phyloP scores from a whole-genome alignment of 35 echinoderm and acorn worm genomes.

The Heliocidaris erythrogramma region DNA sequence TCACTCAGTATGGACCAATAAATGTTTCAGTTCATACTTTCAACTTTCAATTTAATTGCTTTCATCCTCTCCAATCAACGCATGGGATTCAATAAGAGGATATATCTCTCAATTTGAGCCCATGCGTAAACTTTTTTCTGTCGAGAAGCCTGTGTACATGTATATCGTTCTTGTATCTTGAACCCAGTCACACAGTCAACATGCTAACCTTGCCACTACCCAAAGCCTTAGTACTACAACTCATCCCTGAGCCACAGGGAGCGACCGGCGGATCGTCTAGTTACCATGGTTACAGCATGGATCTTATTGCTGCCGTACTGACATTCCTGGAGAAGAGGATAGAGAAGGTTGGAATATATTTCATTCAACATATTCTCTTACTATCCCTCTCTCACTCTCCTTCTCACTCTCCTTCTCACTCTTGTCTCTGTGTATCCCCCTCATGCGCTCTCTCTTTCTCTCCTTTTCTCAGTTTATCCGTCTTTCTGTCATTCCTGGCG shows the following conservation, averaged over 20 bases:
- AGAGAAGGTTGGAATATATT: slow-evolving; percentile 67
- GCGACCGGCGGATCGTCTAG: slow-evolving; percentile 68
- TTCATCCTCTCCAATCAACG: no score
- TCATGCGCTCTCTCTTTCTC: no score
- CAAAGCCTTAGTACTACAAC: slow-evolving; percentile 63
- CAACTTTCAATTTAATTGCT: no score
- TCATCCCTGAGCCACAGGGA: slow-evolving; percentile 79
- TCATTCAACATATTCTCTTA: neutral
- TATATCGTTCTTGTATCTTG: neutral
- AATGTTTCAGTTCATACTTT: no score
- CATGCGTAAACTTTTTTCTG: neutral
- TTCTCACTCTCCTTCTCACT: no score
- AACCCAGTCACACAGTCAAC: slow-evolving; percentile 82
- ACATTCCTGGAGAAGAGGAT: slow-evolving; percentile 87
- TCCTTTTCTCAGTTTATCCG: no score
- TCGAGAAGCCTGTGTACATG: neutral
- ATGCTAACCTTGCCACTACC: slow-evolving; percentile 83
- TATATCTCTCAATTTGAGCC: no score
- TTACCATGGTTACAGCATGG: slow-evolving; percentile 79
- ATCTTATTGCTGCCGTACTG: slow-evolving; percentile 66
- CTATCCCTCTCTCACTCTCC: neutral
- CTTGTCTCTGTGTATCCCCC: neutral
- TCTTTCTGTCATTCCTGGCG: no score
- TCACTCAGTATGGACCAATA: no score
- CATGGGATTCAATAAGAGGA: no score